These are phyloP conservation scores for Rapana venosa DNA, from an alignment of 2,888 invertebrate genomes.

Conservation along the genomic window DNA sequence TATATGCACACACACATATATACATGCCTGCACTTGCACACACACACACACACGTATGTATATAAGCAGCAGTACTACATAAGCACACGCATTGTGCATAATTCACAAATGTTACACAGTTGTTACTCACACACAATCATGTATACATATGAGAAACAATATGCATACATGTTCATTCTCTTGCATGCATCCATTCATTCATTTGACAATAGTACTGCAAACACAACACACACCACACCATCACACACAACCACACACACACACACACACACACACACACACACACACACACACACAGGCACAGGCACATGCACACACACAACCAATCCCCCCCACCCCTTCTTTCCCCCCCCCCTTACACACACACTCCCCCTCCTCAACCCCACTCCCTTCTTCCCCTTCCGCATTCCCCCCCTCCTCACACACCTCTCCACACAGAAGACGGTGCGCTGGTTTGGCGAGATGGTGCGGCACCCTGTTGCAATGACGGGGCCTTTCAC, in stretches of 20 bases:
- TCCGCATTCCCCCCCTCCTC: too few relatives aligned
- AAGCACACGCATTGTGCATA: too few relatives aligned
- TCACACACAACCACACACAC: background rate
- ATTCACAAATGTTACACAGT: too few relatives aligned
- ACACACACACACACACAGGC: slow-evolving; percentile 14
- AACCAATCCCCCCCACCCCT: background rate
- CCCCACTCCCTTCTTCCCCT: background rate
- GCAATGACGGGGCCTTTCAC: slow-evolving; percentile 23
- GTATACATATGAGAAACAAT: too few relatives aligned
- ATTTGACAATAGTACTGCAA: too few relatives aligned
- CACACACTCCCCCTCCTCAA: background rate
- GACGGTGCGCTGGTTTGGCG: slow-evolving; percentile 35
- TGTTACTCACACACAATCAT: too few relatives aligned
- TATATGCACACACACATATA: background rate
- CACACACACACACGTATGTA: slow-evolving; percentile 2
- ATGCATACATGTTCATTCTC: too few relatives aligned
- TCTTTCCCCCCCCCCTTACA: background rate
- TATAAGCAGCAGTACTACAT: too few relatives aligned
- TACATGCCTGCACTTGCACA: slow-evolving; percentile 7
- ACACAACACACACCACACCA: slow-evolving; percentile 7
- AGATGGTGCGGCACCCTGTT: slow-evolving; percentile 1
- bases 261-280: background rate
- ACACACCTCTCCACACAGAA: slow-evolving; percentile 35
- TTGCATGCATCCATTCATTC: too few relatives aligned
- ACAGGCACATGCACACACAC: background rate